phyloP scores from a whole-genome alignment of 2,888 invertebrate genomes.

The Eristalinus aeneus region DNA sequence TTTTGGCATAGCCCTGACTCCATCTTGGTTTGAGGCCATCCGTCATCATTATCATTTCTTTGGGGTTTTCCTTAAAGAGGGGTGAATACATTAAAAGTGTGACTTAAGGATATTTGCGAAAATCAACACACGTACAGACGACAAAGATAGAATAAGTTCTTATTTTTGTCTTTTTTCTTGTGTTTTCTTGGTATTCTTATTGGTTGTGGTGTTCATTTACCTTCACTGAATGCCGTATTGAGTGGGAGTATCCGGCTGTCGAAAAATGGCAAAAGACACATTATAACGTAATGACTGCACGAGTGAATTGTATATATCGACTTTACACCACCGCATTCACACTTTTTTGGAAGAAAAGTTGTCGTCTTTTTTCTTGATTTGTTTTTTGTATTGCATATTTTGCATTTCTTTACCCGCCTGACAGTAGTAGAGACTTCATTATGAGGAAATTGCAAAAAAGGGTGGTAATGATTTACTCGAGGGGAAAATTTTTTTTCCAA shows the following conservation, averaged over 20 bases:
- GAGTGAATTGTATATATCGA: conserved; percentile 62
- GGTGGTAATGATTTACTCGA: background rate
- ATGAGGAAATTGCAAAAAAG: background rate
- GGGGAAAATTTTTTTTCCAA: conserved; percentile 14
- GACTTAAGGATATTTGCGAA: no score
- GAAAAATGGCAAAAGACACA: conserved; percentile 48
- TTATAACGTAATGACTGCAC: conserved; percentile 68
- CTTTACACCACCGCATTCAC: conserved; percentile 5
- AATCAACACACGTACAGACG: background rate
- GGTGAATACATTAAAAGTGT: conserved; percentile 69
- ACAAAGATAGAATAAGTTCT: background rate
- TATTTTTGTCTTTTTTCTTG: background rate
- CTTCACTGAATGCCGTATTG: conserved; percentile 14
- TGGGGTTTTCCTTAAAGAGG: conserved; percentile 33
- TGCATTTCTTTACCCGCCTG: background rate
- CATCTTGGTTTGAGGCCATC: conserved; percentile 36
- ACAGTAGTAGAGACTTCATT: background rate
- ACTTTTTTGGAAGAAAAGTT: background rate
- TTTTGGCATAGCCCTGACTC: conserved; percentile 12
- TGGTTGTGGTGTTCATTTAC: background rate
- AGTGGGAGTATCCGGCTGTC: conserved; percentile 59
- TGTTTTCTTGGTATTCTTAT: background rate
- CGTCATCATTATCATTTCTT: conserved; percentile 50
- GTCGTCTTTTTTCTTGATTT: conserved; percentile 26
- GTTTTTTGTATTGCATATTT: background rate